Evolutionary conservation across 2,888 invertebrate species (phyloP).

Genomic region (Xanthia icteritia): DNA sequence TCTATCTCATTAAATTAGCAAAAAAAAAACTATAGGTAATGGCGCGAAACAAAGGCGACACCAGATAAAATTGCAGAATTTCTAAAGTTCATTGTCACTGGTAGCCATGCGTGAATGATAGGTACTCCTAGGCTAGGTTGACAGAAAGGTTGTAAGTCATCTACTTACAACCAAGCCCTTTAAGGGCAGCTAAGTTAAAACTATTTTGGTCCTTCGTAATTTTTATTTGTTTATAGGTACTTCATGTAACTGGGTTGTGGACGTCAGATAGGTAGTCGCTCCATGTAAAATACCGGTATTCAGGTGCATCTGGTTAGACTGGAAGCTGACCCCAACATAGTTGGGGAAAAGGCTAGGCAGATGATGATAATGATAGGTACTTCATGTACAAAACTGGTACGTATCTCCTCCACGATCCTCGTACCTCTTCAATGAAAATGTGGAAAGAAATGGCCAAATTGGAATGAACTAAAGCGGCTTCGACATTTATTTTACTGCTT

Average conservation of each 20-base stretch:
- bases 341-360: no score
- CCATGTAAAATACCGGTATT: no score
- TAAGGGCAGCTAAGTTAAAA: background rate
- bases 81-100: constrained; percentile 68
- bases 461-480: background rate
- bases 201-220: background rate
- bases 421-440: background rate
- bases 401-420: background rate
- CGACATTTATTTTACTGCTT: background rate
- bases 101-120: constrained; percentile 58
- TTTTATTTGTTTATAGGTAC: background rate
- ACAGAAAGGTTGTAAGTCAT: background rate
- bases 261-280: no score
- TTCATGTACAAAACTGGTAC: background rate
- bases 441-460: background rate
- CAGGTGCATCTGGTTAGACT: no score
- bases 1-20: background rate
- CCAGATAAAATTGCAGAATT: constrained; percentile 48
- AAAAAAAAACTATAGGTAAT: constrained; percentile 10
- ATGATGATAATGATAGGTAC: background rate
- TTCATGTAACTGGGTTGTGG: no score
- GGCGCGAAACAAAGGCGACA: constrained; percentile 32
- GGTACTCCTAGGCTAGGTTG: background rate
- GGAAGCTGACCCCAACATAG: no score
- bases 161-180: no score